Evolutionary conservation across 1,140 invertebrate species (phyloP).

Genomic region (Diachasma alloeum): DNA sequence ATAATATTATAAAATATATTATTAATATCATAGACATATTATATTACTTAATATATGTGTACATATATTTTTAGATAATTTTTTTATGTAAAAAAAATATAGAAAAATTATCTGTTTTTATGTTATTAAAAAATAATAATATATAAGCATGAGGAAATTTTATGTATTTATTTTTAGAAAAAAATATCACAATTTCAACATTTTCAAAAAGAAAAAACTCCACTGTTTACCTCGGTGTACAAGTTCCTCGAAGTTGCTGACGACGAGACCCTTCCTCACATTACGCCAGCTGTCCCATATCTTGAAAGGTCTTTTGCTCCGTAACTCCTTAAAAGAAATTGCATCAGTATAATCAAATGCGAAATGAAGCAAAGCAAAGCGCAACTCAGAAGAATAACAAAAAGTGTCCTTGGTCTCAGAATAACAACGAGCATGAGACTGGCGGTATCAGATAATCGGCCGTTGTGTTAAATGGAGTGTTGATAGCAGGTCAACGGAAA

Average conservation of each 20-base stretch:
- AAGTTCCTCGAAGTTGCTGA: conserved; percentile 90
- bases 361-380: too few species aligned
- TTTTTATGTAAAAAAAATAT: too few species aligned
- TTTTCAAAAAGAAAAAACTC: too few species aligned
- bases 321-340: conserved; percentile 75
- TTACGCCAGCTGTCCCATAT: conserved; percentile 96
- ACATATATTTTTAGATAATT: too few species aligned
- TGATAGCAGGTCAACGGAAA: conserved; percentile 48
- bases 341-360: conserved; percentile 30
- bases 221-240: conserved; percentile 85
- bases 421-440: conserved; percentile 2
- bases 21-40: too few species aligned
- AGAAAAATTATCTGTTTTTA: too few species aligned
- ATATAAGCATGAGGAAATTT: too few species aligned
- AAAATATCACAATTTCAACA: too few species aligned
- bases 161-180: too few species aligned
- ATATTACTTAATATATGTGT: too few species aligned
- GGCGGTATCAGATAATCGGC: conserved; percentile 40
- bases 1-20: too few species aligned
- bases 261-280: conserved; percentile 91
- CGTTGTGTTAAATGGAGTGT: conserved; percentile 56
- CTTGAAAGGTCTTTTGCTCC: conserved; percentile 96
- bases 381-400: not conserved
- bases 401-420: conserved; percentile 1
- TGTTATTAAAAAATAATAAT: too few species aligned